These are phyloP conservation scores for Helicoverpa zea DNA, from an alignment of 1,140 invertebrate species.

Conservation along the genomic window DNA sequence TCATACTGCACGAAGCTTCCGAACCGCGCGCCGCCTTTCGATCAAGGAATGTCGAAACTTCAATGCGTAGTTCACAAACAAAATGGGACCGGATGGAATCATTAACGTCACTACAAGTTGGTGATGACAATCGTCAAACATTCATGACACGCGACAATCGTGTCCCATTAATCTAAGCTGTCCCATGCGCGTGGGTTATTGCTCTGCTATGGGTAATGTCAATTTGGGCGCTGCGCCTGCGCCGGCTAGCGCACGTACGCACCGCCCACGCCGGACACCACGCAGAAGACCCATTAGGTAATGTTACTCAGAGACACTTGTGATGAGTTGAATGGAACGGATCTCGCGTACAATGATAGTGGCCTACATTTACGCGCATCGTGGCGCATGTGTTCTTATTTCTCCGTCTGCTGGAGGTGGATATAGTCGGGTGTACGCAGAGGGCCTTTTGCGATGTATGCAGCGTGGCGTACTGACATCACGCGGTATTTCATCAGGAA, in stretches of 20 bases:
- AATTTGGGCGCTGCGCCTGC: slow-evolving; percentile 25
- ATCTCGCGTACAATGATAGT: too few relatives aligned
- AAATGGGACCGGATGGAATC: neutral
- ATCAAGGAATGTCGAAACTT: too few relatives aligned
- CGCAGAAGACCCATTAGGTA: slow-evolving; percentile 9
- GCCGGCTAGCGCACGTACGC: slow-evolving; percentile 18
- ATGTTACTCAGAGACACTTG: neutral
- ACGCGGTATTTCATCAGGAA: slow-evolving; percentile 19
- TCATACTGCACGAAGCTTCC: too few relatives aligned
- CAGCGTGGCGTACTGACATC: slow-evolving; percentile 1
- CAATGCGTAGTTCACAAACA: too few relatives aligned
- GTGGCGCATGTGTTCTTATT: too few relatives aligned
- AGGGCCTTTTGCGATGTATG: neutral
- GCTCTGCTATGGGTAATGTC: neutral
- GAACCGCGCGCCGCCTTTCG: too few relatives aligned
- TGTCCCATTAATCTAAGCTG: neutral
- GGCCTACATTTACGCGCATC: too few relatives aligned
- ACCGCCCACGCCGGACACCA: neutral
- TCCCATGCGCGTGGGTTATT: neutral
- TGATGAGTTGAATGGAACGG: neutral
- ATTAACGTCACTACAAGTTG: neutral
- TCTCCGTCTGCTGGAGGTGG: too few relatives aligned
- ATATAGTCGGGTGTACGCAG: neutral
- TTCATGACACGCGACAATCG: neutral
- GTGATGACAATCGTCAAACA: neutral